Conservation (phyloP, 1,140 invertebrate species). For the Holcopasites calliopsidis region DNA sequence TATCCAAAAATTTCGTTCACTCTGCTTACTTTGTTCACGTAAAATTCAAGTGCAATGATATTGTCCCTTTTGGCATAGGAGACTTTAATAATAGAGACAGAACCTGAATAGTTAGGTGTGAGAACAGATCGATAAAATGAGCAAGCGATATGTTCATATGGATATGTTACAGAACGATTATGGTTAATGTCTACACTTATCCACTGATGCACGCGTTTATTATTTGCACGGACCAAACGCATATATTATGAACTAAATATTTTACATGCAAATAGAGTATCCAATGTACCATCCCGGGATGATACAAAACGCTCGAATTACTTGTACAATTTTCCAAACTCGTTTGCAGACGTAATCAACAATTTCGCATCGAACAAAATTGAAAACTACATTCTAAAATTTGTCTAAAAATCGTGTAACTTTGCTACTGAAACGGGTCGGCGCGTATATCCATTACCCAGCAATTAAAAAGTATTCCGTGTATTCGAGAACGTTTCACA, state of each 20-base stretch:
- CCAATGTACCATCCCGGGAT: not conserved
- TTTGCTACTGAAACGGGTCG: too few relatives aligned
- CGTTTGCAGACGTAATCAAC: too few relatives aligned
- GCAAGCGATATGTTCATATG: not conserved
- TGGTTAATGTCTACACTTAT: not conserved
- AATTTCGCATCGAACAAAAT: too few relatives aligned
- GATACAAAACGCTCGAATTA: not conserved
- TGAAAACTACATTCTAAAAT: too few relatives aligned
- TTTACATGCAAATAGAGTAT: not conserved
- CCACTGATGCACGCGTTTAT: not conserved
- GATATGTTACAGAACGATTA: not conserved
- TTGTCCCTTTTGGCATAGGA: constrained; percentile 10
- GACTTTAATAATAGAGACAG: not conserved
- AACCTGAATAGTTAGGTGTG: constrained; percentile 4
- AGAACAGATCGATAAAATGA: too few relatives aligned
- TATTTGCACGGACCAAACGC: not conserved
- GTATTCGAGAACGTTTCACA: too few relatives aligned
- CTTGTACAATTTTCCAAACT: too few relatives aligned
- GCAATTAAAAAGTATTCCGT: too few relatives aligned
- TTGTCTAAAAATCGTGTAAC: too few relatives aligned
- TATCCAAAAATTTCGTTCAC: not conserved
- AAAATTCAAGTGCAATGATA: not conserved
- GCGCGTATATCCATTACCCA: too few relatives aligned
- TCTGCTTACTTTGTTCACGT: not conserved
- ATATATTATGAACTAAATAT: not conserved